Evolutionary conservation across 2,797 vertebrate genomes (phyloP).

Genomic region (Catharus ustulatus): DNA sequence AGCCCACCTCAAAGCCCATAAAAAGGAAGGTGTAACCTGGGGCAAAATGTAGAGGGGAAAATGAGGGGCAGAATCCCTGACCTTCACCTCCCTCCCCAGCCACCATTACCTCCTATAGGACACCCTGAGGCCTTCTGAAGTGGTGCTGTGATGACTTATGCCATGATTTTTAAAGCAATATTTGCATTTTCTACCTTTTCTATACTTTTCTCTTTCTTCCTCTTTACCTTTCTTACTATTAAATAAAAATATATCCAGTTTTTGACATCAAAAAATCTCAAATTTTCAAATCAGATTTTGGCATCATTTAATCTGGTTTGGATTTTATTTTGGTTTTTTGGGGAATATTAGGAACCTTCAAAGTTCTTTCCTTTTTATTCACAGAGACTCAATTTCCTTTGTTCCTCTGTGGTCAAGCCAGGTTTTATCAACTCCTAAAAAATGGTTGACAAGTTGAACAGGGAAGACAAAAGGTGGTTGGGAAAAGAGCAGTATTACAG

Average conservation of each 20-base stretch:
- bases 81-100: neutral
- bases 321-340: fast-evolving
- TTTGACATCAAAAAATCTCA: neutral
- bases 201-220: neutral
- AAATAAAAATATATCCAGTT: neutral
- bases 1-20: fast-evolving
- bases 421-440: neutral
- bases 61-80: fast-evolving
- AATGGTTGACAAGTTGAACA: neutral
- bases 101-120: fast-evolving
- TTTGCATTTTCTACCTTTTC: neutral
- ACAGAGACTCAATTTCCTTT: too few species aligned
- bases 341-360: neutral
- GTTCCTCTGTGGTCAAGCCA: fast-evolving
- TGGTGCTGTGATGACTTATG: too few species aligned
- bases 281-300: too few species aligned
- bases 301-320: neutral
- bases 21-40: neutral
- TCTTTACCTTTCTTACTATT: neutral
- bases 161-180: neutral
- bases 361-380: neutral
- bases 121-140: neutral
- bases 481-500: neutral
- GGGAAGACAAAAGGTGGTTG: neutral
- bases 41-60: neutral